Base-by-base conservation (phyloP, 2,797 vertebrate genomes). In the Acanthurus tractus region DNA sequence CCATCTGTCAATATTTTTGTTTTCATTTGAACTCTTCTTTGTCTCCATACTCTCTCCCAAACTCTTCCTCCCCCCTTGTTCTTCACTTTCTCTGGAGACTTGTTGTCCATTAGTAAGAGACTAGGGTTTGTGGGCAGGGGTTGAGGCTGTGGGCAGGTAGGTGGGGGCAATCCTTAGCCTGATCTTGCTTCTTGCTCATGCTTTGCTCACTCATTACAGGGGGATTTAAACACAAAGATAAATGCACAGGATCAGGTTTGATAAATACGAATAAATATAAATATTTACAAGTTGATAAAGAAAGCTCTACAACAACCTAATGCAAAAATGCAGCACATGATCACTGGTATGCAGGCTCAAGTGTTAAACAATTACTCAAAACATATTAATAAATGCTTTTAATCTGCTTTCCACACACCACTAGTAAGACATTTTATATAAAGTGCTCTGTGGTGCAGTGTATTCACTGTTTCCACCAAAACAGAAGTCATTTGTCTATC, bases 31-130 rank as follows among this genome's bases (percentile, higher is more conserved):
- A 59, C 54, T 18, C 73, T 62, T 66, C 64, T 23, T 62, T 22
- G 25, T 58, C 55, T 53, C 64, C 64, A 68, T 78, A 65, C 45
- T 74, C 52, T 67, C 66, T 62, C 22, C 65, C 57, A 66, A 52
- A 57, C 70, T 40, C 38, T 23, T 49, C 54, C 74, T 7, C 49
- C 65, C 23, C 55, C 22, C n/a, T 65, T 49, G 22, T 40, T 45
- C 65, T 58, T 48, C 20, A 48, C 22, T 38, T 56, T 89, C 92
- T 92, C 93, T 74, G 23, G 92, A 93, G 94, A 91, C 74, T 82
- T 88, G 79, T 76, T 87, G 89, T 93, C 92, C 94, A 96, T 94
- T 95, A 95, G 89, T 80, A 82, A 79, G 82, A 81, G 84, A 86
- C 74, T 66, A 78, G 69, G 75, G 79, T 34, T 87, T 38, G 22